phyloP scores from a whole-genome alignment of 2,888 invertebrate species.

The Nomada flava region DNA sequence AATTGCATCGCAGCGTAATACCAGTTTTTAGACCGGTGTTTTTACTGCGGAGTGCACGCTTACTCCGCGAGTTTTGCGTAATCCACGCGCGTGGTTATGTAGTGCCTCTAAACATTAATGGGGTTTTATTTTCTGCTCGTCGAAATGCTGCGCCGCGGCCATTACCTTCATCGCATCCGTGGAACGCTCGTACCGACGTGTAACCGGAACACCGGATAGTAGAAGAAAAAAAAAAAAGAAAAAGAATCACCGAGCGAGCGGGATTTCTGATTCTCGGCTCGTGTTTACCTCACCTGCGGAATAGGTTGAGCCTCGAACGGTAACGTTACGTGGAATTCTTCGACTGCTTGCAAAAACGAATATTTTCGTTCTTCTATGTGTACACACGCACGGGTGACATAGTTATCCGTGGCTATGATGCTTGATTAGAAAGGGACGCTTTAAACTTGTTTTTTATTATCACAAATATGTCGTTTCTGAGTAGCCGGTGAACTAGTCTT shows the following conservation, averaged over 20 bases:
- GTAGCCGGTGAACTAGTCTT: not conserved
- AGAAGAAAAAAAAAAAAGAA: not conserved
- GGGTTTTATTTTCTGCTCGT: constrained; percentile 22
- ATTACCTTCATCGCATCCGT: constrained; percentile 10
- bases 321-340: constrained; percentile 30
- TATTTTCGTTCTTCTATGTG: not conserved
- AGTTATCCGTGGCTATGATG: not conserved
- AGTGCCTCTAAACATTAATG: constrained; percentile 39
- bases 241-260: constrained; percentile 1
- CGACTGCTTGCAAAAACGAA: constrained; percentile 12
- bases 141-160: constrained; percentile 22
- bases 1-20: constrained; percentile 57
- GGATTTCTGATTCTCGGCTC: not conserved
- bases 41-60: constrained; percentile 6
- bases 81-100: constrained; percentile 50
- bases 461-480: not conserved
- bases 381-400: not conserved
- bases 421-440: not conserved
- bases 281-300: constrained; percentile 32
- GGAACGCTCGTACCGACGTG: constrained; percentile 1
- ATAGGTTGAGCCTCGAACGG: constrained; percentile 2
- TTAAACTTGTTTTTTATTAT: constrained; percentile 1
- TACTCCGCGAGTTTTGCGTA: constrained; percentile 49
- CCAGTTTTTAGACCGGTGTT: constrained; percentile 50
- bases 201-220: constrained; percentile 24